A percentile compares a stretch with the other conserved stretches of the same genome.
phyloP scores from a whole-genome alignment of 2,797 vertebrate genomes.

The Phalanger gymnotis region DNA sequence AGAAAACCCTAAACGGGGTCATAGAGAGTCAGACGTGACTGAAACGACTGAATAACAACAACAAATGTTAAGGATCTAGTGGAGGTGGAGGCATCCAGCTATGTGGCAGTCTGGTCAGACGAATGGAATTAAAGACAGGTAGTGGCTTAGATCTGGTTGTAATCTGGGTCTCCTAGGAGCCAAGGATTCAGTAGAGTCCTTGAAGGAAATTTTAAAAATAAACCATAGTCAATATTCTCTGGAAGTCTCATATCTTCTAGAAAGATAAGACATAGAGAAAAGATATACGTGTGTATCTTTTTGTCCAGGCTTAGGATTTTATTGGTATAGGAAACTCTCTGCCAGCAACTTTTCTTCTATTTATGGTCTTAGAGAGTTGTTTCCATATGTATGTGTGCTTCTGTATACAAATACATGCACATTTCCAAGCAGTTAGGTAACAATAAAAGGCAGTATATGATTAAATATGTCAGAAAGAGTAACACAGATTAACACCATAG shows the following conservation, averaged over 20 bases:
- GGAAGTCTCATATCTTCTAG: background rate
- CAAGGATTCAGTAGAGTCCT: background rate
- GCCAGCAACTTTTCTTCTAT: background rate
- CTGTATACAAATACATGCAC: background rate
- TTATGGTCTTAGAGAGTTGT: background rate
- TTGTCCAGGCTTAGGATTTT: background rate
- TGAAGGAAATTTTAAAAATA: background rate
- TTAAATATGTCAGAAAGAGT: background rate
- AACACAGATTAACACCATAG: background rate
- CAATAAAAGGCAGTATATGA: background rate
- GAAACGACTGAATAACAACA: background rate
- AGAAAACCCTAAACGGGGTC: background rate
- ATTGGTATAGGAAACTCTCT: background rate
- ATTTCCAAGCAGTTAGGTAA: background rate
- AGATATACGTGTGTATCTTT: background rate
- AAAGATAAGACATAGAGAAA: background rate
- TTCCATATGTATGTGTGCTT: background rate
- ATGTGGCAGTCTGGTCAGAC: background rate
- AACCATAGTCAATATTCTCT: background rate
- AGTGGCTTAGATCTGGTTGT: background rate
- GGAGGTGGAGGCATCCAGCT: background rate
- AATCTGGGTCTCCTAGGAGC: background rate
- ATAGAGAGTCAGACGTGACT: background rate
- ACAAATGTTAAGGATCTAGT: background rate
- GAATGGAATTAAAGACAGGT: background rate